Base-by-base conservation (phyloP, 2,797 vertebrate species). In the Typhlichthys subterraneus region DNA sequence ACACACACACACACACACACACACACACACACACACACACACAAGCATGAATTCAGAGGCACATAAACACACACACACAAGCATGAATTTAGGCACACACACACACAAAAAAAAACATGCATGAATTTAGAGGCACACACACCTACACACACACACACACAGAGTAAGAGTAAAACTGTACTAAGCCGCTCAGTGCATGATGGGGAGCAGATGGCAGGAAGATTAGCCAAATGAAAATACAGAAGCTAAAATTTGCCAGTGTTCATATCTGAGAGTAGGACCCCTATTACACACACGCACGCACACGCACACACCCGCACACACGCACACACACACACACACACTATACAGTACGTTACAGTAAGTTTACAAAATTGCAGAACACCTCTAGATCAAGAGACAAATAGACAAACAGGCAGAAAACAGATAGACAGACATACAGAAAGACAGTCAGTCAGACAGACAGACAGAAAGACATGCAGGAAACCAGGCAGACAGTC, bases 151-250 rank as follows among this genome's bases (percentile, higher is more conserved):
- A 74, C 65, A 66, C 38, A 12, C 45, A 42, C 50, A 45, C 3
- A 15, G 15, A 11, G 5, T n/a, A 45, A 54, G 47, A 67, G 69
- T 71, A 83, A 77, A 75, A 78, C 38, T 83, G 79, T 77, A 73
- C 86, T 83, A 81, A 77, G 76, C 71, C 73, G 75, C 61, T 65
- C 49, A 1, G 53, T 67, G 64, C 72, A 75, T 59, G 73, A 82
- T 83, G 73, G 80, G 53, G 63, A 90, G 85, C 94, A 95, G 95
- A 93, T 95, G 94, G 94, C 15, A n/a, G 80, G 9, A 59, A 85
- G 86, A 78, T 92, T 88, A 91, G 89, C 82, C 82, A 92, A 90
- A 92, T 81, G 84, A 92, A 93, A 93, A 93, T 89, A 91, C 87
- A 82, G 0, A 69, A 84, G 54, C 80, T 85, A 83, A 91, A 90